A percentile compares a stretch with the other conserved stretches of the same genome.
Conservation (phyloP, 2,797 vertebrate genomes). For the Karalla daura region DNA sequence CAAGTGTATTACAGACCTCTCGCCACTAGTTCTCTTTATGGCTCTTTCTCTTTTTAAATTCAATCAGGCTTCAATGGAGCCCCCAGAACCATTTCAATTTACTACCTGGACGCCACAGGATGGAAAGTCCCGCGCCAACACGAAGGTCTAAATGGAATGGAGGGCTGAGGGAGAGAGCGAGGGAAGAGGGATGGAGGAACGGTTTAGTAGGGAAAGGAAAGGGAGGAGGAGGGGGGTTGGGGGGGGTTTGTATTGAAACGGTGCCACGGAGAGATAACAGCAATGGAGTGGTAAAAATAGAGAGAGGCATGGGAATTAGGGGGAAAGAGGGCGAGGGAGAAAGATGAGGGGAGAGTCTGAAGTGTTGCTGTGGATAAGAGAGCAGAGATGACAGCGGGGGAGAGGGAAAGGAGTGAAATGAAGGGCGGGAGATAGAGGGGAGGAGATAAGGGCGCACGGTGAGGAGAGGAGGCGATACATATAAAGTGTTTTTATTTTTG, state of each 20-base stretch:
- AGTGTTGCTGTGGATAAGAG: conserved; percentile 60
- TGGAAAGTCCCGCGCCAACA: conserved; percentile 73
- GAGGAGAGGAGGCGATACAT: conserved; percentile 54
- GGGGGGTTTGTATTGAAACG: conserved; percentile 44
- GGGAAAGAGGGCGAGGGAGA: conserved; percentile 47
- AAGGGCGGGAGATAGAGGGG: conserved; percentile 42
- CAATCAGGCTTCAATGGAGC: conserved; percentile 82
- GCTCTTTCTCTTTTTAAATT: conserved; percentile 86
- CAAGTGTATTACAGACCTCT: conserved; percentile 76
- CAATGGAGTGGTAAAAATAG: conserved; percentile 66
- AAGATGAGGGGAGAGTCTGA: conserved; percentile 52
- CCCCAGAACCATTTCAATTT: conserved; percentile 89
- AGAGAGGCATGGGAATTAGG: conserved; percentile 55
- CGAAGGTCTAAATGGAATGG: conserved; percentile 74
- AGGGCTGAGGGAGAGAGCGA: conserved; percentile 38
- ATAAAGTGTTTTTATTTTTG: conserved; percentile 61
- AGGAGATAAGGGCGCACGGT: conserved; percentile 47
- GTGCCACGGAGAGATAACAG: conserved; percentile 65
- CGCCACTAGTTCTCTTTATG: conserved; percentile 80
- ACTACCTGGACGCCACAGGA: conserved; percentile 81
- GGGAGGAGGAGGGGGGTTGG: too few relatives aligned
- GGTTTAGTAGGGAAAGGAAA: conserved; percentile 31
- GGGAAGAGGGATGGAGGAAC: conserved; percentile 37
- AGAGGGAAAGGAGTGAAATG: conserved; percentile 35
- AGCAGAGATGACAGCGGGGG: conserved; percentile 42